phyloP scores from a whole-genome alignment of 2,888 invertebrate species.

The Nomada fabriciana region DNA sequence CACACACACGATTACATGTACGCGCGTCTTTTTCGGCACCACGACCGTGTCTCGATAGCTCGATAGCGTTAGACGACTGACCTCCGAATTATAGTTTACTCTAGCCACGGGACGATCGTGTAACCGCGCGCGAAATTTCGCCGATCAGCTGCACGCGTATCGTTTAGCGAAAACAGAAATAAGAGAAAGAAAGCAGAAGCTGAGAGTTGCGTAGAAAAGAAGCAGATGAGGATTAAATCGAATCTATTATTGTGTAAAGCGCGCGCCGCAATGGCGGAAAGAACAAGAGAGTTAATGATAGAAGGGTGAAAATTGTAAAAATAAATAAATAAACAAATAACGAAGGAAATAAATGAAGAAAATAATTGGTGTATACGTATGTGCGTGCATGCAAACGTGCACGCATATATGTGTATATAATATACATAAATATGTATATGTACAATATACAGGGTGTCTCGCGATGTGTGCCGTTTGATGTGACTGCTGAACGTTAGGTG shows the following conservation, averaged over 20 bases:
- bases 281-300: neutral
- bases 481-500: no score
- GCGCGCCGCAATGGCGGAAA: neutral
- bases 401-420: neutral
- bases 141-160: constrained; percentile 66
- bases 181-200: neutral
- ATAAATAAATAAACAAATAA: neutral
- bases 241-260: constrained; percentile 25
- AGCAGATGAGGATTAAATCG: neutral
- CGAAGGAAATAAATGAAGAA: neutral
- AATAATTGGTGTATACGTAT: neutral
- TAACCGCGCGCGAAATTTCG: constrained; percentile 65
- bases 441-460: no score
- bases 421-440: neutral
- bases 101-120: constrained; percentile 64
- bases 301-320: neutral
- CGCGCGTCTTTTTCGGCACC: constrained; percentile 73
- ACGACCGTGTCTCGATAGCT: constrained; percentile 80
- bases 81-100: constrained; percentile 79
- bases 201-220: neutral
- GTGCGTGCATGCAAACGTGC: constrained; percentile 6
- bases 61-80: constrained; percentile 82
- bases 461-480: no score
- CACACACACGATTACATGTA: constrained; percentile 27
- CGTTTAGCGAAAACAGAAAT: constrained; percentile 33